Percentiles rank a stretch among this genome's conserved stretches.
Evolutionary conservation across 1,140 invertebrate genomes (phyloP).

Genomic region (Babylonia areolata): DNA sequence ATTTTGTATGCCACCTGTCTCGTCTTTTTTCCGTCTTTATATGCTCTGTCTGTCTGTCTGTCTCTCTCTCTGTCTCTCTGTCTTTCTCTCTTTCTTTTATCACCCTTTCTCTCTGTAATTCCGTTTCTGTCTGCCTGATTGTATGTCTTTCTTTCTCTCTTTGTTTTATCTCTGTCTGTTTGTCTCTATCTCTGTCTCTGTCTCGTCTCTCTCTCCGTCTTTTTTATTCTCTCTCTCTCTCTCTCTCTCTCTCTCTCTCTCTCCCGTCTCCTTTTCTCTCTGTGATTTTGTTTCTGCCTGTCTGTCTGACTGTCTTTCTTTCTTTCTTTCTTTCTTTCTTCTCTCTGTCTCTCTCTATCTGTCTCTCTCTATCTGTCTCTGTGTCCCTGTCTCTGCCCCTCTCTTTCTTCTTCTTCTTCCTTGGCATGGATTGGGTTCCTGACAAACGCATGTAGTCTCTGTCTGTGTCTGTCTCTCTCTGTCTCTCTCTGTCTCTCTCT

Average conservation of each 20-base stretch:
- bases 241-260: neutral
- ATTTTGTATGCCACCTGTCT: neutral
- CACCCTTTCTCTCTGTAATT: neutral
- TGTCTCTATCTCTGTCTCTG: slow-evolving; percentile 23
- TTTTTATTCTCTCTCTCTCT: neutral
- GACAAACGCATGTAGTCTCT: neutral
- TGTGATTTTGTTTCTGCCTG: neutral
- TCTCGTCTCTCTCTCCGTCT: slow-evolving; percentile 1
- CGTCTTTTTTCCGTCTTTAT: neutral
- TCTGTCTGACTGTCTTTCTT: neutral
- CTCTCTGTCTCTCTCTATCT: no score
- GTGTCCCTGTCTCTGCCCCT: no score
- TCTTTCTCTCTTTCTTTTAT: slow-evolving; percentile 5
- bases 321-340: neutral
- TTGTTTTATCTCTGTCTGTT: slow-evolving; percentile 6
- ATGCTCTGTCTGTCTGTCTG: neutral
- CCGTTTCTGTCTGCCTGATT: neutral
- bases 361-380: no score
- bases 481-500: no score
- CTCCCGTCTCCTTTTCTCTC: neutral
- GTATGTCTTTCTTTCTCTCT: slow-evolving; percentile 18
- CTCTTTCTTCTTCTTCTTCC: no score
- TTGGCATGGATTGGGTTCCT: no score
- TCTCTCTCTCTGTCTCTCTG: slow-evolving; percentile 24
- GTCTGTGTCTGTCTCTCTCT: neutral